A percentile compares a stretch with the other conserved stretches of the same genome.
These are phyloP conservation scores for Oscheius myriophilus DNA, from an alignment of 2,888 invertebrate genomes.

Conservation along the genomic window DNA sequence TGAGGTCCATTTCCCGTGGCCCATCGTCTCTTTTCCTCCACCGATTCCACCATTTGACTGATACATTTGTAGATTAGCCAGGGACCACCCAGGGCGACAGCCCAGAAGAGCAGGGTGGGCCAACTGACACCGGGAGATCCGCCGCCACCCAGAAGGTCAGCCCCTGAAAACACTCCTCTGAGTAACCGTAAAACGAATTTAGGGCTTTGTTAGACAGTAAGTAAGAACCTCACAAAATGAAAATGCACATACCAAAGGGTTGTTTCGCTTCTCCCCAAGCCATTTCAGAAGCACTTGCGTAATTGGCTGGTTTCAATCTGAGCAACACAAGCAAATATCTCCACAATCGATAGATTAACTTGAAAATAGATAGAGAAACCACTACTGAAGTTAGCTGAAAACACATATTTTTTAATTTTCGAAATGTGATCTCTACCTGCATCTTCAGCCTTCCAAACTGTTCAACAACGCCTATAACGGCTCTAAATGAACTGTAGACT, in stretches of 20 bases:
- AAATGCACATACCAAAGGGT: slow-evolving; percentile 47
- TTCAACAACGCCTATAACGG: slow-evolving; percentile 93
- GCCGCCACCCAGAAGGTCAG: slow-evolving; percentile 47
- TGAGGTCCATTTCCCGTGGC: slow-evolving; percentile 74
- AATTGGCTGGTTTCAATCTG: slow-evolving; percentile 71
- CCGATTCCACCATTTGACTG: slow-evolving; percentile 72
- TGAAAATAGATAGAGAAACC: slow-evolving; percentile 51
- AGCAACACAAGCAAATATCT: slow-evolving; percentile 79
- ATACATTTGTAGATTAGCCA: slow-evolving; percentile 88
- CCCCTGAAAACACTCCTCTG: slow-evolving; percentile 34
- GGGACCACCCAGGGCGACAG: slow-evolving; percentile 88
- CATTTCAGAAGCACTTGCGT: slow-evolving; percentile 71
- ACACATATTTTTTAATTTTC: neutral
- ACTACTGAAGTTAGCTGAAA: slow-evolving; percentile 52
- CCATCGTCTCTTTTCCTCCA: slow-evolving; percentile 72
- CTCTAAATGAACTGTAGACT: slow-evolving; percentile 89
- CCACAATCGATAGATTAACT: slow-evolving; percentile 46
- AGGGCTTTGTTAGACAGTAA: too few species aligned
- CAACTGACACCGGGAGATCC: slow-evolving; percentile 74
- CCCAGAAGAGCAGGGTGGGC: slow-evolving; percentile 89
- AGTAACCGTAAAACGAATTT: too few species aligned
- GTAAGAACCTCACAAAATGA: too few species aligned
- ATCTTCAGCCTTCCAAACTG: slow-evolving; percentile 86
- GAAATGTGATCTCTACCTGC: slow-evolving; percentile 75
- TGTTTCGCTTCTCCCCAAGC: slow-evolving; percentile 62